A percentile compares a stretch with the other conserved stretches of the same genome.
Evolutionary conservation across 2,888 invertebrate species (phyloP).

Genomic region (Clostera curtula): DNA sequence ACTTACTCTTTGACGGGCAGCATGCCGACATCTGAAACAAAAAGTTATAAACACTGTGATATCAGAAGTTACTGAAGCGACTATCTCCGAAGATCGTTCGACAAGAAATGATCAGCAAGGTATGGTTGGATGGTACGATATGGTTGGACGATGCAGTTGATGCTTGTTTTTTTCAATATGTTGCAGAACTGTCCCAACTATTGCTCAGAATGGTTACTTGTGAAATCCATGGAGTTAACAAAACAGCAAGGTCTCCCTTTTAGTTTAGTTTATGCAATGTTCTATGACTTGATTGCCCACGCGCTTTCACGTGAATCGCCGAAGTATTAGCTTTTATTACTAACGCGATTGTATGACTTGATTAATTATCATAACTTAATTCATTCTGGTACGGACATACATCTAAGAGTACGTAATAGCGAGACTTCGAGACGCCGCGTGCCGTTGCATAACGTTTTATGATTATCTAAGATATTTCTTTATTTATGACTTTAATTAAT

Average conservation of each 20-base stretch:
- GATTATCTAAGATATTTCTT: conserved; percentile 1
- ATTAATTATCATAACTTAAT: conserved; percentile 48
- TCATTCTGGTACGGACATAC: conserved; percentile 25
- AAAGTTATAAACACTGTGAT: conserved; percentile 23
- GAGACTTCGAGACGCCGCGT: conserved; percentile 9
- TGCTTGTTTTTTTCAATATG: conserved; percentile 6
- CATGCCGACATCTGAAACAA: conserved; percentile 91
- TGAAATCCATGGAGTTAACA: conserved; percentile 15
- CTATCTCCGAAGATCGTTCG: not conserved
- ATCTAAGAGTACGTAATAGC: conserved; percentile 22
- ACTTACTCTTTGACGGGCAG: conserved; percentile 96
- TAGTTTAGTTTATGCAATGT: conserved; percentile 29
- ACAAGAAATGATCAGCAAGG: not conserved
- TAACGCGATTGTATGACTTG: conserved; percentile 32
- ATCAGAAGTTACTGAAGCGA: not conserved
- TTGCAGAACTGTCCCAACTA: conserved; percentile 8
- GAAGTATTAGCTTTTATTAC: conserved; percentile 13
- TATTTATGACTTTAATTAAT: not conserved
- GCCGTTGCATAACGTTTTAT: conserved; percentile 3
- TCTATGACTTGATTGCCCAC: conserved; percentile 32
- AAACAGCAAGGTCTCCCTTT: conserved; percentile 21
- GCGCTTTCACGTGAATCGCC: conserved; percentile 46
- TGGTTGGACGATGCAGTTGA: no score
- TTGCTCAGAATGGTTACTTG: conserved; percentile 10
- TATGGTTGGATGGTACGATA: no score